Evolutionary conservation across 2,113 vertebrate species (phyloP).

Genomic region (Phyllostomus hastatus): DNA sequence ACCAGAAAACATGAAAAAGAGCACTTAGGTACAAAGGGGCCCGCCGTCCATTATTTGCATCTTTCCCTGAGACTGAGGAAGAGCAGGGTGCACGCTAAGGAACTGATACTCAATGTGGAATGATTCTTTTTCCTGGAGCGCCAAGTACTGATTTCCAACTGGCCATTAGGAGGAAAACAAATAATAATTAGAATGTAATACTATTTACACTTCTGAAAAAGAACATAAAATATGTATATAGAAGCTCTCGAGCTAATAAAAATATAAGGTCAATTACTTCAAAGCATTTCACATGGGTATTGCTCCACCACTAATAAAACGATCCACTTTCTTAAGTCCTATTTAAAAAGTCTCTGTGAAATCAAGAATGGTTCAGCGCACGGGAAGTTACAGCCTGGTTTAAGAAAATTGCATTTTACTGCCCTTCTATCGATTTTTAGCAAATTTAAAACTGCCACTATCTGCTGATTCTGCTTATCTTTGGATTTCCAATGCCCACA

Average conservation of each 20-base stretch:
- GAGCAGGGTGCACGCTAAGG: not conserved
- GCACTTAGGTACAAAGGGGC: constrained; percentile 53
- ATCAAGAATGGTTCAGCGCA: constrained; percentile 60
- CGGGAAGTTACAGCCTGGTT: constrained; percentile 69
- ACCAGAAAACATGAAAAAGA: constrained; percentile 57
- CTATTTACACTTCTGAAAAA: constrained; percentile 56
- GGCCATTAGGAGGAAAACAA: constrained; percentile 27
- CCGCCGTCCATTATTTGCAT: constrained; percentile 59
- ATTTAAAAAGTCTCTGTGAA: constrained; percentile 52
- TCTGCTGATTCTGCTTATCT: constrained; percentile 72
- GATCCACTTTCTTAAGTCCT: constrained; percentile 31
- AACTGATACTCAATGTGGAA: constrained; percentile 26
- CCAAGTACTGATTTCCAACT: constrained; percentile 6
- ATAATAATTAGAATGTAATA: constrained; percentile 60
- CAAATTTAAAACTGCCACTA: constrained; percentile 78
- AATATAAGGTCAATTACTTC: constrained; percentile 48
- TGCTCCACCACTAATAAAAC: constrained; percentile 47
- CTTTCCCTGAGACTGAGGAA: constrained; percentile 44
- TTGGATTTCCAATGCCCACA: constrained; percentile 75
- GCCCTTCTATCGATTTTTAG: constrained; percentile 73
- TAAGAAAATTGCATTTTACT: constrained; percentile 73
- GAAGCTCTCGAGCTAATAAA: constrained; percentile 36
- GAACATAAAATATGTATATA: constrained; percentile 54
- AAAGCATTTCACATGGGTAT: constrained; percentile 38
- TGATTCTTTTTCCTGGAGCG: not conserved